phyloP scores from a whole-genome alignment of 2,113 vertebrate genomes.

The Oreochromis spilurus region DNA sequence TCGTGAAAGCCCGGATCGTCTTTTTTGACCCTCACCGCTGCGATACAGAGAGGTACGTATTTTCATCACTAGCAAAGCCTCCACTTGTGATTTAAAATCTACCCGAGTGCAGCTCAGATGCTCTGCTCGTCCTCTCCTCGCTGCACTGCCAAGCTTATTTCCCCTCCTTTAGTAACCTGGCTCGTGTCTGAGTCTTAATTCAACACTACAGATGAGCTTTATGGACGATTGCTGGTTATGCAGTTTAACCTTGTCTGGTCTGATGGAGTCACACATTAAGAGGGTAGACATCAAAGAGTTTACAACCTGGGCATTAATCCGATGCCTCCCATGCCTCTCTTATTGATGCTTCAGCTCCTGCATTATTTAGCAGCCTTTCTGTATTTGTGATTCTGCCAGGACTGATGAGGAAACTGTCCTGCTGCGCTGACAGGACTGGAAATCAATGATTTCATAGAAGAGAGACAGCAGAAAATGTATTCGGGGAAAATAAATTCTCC shows the following conservation, averaged over 20 bases:
- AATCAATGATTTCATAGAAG: conserved; percentile 61
- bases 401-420: conserved; percentile 43
- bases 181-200: neutral
- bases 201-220: neutral
- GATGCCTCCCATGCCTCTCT: conserved; percentile 46
- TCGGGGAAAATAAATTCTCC: conserved; percentile 40
- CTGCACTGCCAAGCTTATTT: neutral
- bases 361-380: conserved; percentile 66
- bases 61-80: conserved; percentile 25
- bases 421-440: conserved; percentile 48
- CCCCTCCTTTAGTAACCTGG: neutral
- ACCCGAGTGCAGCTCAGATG: neutral
- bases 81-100: neutral
- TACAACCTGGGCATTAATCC: conserved; percentile 53
- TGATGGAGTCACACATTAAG: conserved; percentile 34
- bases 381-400: conserved; percentile 57
- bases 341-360: conserved; percentile 57
- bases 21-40: conserved; percentile 35
- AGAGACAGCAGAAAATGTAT: conserved; percentile 40
- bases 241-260: conserved; percentile 33
- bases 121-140: neutral
- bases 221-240: conserved; percentile 23
- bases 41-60: conserved; percentile 50
- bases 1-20: conserved; percentile 32
- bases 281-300: conserved; percentile 39